Percentiles rank a stretch among this genome's conserved stretches.
Evolutionary conservation across 2,797 vertebrate species (phyloP).

Genomic region (Otolemur crassicaudatus): DNA sequence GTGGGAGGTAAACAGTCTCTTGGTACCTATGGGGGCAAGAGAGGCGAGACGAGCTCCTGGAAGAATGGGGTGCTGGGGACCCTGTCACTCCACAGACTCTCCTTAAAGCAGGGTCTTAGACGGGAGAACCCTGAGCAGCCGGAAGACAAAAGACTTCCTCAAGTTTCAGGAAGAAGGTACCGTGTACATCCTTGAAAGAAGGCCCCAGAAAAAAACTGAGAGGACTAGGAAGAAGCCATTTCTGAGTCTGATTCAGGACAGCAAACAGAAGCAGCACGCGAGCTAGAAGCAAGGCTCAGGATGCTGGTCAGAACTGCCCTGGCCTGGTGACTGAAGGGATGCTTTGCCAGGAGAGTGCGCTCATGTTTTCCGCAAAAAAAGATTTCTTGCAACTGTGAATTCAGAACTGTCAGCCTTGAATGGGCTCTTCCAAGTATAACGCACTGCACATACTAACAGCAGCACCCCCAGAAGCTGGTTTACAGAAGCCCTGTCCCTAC

Average conservation of each 20-base stretch:
- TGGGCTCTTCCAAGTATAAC: not conserved
- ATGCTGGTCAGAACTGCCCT: not conserved
- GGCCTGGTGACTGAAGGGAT: not conserved
- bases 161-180: slow-evolving; percentile 16
- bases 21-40: not conserved
- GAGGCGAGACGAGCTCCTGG: not conserved
- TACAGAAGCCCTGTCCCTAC: not conserved
- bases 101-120: not conserved
- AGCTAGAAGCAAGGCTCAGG: not conserved
- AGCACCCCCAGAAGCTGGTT: not conserved
- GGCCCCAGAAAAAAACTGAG: not conserved
- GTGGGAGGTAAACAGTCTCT: slow-evolving; percentile 59
- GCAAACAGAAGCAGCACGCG: not conserved
- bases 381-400: not conserved
- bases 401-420: not conserved
- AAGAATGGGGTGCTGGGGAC: not conserved
- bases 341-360: not conserved
- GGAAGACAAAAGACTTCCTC: slow-evolving; percentile 37
- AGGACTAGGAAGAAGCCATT: not conserved
- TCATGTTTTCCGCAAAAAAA: not conserved
- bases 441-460: not conserved
- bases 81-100: not conserved
- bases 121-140: not conserved
- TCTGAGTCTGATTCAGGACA: not conserved
- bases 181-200: not conserved